Conservation (phyloP, 2,113 vertebrate species). For the Synchiropus splendidus region DNA sequence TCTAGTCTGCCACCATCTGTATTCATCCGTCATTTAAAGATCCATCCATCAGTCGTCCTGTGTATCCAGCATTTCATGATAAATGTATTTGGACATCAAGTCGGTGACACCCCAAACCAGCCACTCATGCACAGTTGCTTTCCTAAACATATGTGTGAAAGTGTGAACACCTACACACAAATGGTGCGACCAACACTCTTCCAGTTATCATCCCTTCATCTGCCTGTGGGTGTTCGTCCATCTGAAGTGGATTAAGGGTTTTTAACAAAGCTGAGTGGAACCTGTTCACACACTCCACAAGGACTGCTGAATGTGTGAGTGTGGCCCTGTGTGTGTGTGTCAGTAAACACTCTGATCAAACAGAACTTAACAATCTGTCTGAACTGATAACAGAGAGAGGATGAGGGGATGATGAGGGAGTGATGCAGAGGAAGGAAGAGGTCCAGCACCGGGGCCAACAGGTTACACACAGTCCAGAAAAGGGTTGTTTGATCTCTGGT, state of each 20-base stretch:
- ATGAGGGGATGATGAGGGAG: slow-evolving; percentile 44
- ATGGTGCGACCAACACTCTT: not conserved
- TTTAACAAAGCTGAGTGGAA: slow-evolving; percentile 55
- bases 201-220: slow-evolving; percentile 30
- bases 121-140: too few species aligned
- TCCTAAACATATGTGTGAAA: not conserved
- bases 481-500: slow-evolving; percentile 17
- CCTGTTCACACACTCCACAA: slow-evolving; percentile 47
- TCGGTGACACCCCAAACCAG: too few species aligned
- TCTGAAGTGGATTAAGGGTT: slow-evolving; percentile 60
- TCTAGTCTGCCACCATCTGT: not conserved
- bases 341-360: slow-evolving; percentile 73
- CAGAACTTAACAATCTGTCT: slow-evolving; percentile 70
- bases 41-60: slow-evolving; percentile 17
- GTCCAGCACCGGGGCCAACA: slow-evolving; percentile 14
- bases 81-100: too few species aligned
- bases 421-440: slow-evolving; percentile 46
- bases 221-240: slow-evolving; percentile 40
- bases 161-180: not conserved
- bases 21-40: slow-evolving; percentile 9
- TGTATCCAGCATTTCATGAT: too few species aligned
- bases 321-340: slow-evolving; percentile 40
- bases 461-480: slow-evolving; percentile 19
- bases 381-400: slow-evolving; percentile 64
- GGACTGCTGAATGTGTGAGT: slow-evolving; percentile 49